Conservation (phyloP, 2,113 vertebrate genomes). For the Forbesichthys papilliferus region DNA sequence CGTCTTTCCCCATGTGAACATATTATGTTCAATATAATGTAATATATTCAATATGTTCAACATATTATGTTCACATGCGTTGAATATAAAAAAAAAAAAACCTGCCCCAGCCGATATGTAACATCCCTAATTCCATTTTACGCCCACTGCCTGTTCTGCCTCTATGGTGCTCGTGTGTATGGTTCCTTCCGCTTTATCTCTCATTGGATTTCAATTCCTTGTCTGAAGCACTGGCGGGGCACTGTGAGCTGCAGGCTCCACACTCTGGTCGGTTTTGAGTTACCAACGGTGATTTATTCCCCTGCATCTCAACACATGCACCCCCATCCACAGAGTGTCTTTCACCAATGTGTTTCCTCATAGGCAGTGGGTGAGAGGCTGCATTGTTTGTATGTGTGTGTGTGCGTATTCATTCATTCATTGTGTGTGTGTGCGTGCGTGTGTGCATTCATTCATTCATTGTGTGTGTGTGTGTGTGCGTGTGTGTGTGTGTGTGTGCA, state of each 20-base stretch:
- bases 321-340: constrained; percentile 25
- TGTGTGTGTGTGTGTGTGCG: constrained; percentile 62
- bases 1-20: constrained; percentile 1
- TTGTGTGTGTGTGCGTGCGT: constrained; percentile 58
- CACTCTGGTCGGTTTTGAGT: neutral
- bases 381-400: constrained; percentile 25
- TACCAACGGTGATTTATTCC: neutral
- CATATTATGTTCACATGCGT: constrained; percentile 19
- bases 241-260: constrained; percentile 13
- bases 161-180: constrained; percentile 6
- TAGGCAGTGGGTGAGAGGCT: constrained; percentile 16
- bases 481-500: neutral
- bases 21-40: too few relatives aligned
- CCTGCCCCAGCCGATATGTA: constrained; percentile 23
- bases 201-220: constrained; percentile 20
- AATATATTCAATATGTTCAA: too few relatives aligned
- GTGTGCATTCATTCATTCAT: constrained; percentile 57
- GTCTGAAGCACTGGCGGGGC: neutral
- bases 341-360: constrained; percentile 45
- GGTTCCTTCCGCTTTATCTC: neutral
- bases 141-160: constrained; percentile 55
- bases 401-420: constrained; percentile 54
- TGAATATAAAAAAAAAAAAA: constrained; percentile 18
- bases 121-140: constrained; percentile 63
- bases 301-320: neutral